Percentiles rank a stretch among this genome's conserved stretches.
Conservation (phyloP, 2,888 invertebrate genomes). For the Sinopyrophorus schimmeli region DNA sequence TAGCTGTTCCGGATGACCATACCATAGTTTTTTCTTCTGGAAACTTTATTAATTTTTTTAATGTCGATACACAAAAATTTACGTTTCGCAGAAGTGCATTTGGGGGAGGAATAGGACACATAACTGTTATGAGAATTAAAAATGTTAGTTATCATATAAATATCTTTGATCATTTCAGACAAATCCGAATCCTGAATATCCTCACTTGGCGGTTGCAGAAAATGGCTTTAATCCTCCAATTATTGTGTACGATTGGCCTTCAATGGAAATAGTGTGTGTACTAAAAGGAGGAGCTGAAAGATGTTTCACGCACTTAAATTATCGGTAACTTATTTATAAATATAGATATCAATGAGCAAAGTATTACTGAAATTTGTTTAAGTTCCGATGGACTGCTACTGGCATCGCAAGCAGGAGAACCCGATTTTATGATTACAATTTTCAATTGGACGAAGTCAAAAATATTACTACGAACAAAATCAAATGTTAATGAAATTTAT, state of each 20-base stretch:
- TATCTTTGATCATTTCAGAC: constrained; percentile 54
- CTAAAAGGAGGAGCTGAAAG: constrained; percentile 75
- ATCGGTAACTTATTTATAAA: constrained; percentile 59
- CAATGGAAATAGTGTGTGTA: constrained; percentile 72
- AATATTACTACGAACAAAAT: constrained; percentile 78
- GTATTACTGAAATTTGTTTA: too few relatives aligned
- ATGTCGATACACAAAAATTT: constrained; percentile 66
- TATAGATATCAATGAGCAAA: too few relatives aligned
- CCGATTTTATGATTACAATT: constrained; percentile 85
- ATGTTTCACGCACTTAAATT: constrained; percentile 73
- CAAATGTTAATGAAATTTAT: constrained; percentile 80
- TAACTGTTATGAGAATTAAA: constrained; percentile 68
- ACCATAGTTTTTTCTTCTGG: constrained; percentile 81
- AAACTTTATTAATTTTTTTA: constrained; percentile 76
- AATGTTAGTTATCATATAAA: not conserved
- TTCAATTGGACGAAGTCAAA: constrained; percentile 84
- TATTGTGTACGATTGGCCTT: constrained; percentile 82
- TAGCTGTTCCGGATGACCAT: constrained; percentile 74
- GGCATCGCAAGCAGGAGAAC: constrained; percentile 81
- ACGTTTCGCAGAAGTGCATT: constrained; percentile 74
- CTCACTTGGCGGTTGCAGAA: constrained; percentile 84
- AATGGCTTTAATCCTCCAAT: constrained; percentile 71
- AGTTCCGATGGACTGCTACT: constrained; percentile 81
- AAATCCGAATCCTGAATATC: constrained; percentile 63
- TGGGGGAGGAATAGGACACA: constrained; percentile 80